Base-by-base conservation (phyloP, 2,113 vertebrate genomes). In the Elaphurus davidianus region DNA sequence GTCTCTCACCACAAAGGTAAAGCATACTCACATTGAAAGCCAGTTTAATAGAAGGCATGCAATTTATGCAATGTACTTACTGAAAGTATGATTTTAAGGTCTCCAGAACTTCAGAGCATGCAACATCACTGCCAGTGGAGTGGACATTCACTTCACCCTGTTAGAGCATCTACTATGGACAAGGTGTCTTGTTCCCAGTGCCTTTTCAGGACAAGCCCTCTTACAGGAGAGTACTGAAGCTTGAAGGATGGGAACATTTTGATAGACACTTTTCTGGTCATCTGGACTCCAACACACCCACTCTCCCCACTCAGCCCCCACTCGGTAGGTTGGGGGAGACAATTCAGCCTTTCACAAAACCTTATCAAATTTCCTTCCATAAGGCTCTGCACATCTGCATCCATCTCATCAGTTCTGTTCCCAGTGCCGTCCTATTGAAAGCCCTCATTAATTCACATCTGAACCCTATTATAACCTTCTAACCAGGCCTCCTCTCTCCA, bases 381-480 rank as follows among this genome's bases (percentile, higher is more conserved):
- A 87, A 87, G 52, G 57, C 52, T 95, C 83, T 52, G 79, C 85
- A 97, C 71, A 96, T 96, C 87, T 97, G 87, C 92, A 95, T 90
- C 62, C 78, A 90, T 79, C 57, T 97, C 90, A 97, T 95, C 64
- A 92, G 57, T 87, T 97, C 71, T 91, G 62, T 91, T 97, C 79
- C 87, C 83, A 87, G 92, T 92, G 30, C 30, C 50, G 16, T 94
- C 52, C 71, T 97, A 87, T 60, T 96, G 57, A 97, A 98, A 98
- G 57, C 52, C 64, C 92, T 97, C 85, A 98, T 94, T 97, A 96
- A 88, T 82, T 97, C 97, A 87, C 88, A 97, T 98, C 81, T 97
- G 97, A 98, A 97, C 93, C 76, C 88, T 67, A 96, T 96, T 97
- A 92, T 33, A 95, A 88, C 57, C 91, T 90, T 85, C 79, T 87